Evolutionary conservation across 2,797 vertebrate species (phyloP), one percentile per base, ranked within the genome.

Genomic region (Eupleurogrammus muticus): DNA sequence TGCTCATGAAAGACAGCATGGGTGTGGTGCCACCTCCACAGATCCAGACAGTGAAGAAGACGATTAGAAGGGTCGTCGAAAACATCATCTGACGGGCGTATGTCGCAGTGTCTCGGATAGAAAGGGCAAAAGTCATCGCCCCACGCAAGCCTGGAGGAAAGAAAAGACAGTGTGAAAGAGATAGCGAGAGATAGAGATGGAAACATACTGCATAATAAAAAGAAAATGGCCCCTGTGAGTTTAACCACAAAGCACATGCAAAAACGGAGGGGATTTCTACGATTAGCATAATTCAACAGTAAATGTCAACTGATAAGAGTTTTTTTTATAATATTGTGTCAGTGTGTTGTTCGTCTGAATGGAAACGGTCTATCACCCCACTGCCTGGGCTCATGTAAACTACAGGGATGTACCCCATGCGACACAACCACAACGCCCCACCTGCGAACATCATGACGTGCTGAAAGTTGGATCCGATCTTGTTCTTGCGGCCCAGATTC

Each of bases 391-490:
- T 20, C 2, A 19, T 53, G 35, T 34, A 11, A 77, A 48, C 16
- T 36, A 28, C 21, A 32, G 58, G 14, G 16, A 34, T 17, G 24
- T 14, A 49, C 10, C 5, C 4, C n/a, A n/a, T n/a, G n/a, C n/a
- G n/a, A n/a, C n/a, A n/a, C n/a, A n/a, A n/a, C n/a, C n/a, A n/a
- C n/a, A n/a, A n/a, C n/a, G n/a, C 49, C 5, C 0, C 57, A 98
- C 98, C 98, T 90, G 98, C 96, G 93, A 99, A 99, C 98, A 99
- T 99, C 97, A 99, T 99, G 92, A 98, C 97, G 9, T 99, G 97
- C 83, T 99, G 97, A 75, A 97, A 95, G 85, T 98, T 98, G 8
- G 92, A 95, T 70, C 96, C 89, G 0, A 99, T 99, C 91, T 97
- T 98, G 90, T 97, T 96, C 89, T 94, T 96, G 77, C 97, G 96